These are phyloP conservation scores for Beroe forskalii DNA, from an alignment of 37 sponge, comb jelly and placozoan species.

Conservation along the genomic window DNA sequence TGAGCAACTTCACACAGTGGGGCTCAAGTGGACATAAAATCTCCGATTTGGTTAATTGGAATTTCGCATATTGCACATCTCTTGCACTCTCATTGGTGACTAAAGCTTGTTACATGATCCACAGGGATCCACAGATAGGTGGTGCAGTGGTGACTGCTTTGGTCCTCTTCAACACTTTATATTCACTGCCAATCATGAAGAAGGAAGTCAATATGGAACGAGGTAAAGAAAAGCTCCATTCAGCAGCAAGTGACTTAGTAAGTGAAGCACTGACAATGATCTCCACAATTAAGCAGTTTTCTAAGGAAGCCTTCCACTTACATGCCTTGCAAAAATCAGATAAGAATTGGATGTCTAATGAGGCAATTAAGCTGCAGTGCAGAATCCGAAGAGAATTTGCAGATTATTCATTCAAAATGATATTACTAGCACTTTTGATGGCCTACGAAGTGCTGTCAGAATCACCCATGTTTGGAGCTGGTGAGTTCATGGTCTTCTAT, in stretches of 20 bases:
- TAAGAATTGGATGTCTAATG: neutral
- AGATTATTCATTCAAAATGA: neutral
- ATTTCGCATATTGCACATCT: neutral
- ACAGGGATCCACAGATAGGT: neutral
- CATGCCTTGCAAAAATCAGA: neutral
- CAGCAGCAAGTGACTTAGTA: neutral
- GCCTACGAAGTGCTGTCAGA: neutral
- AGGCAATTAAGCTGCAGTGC: neutral
- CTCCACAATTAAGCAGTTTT: neutral
- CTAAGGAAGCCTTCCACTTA: neutral
- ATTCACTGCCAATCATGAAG: neutral
- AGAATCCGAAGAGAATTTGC: neutral
- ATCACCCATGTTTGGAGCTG: neutral
- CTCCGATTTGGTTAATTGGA: neutral
- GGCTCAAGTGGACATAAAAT: neutral
- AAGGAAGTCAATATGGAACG: neutral
- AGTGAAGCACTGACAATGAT: neutral
- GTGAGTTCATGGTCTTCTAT: neutral
- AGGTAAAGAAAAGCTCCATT: neutral
- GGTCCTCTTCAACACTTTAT: neutral
- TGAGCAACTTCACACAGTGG: no score
- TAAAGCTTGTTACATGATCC: neutral
- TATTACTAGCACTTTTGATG: neutral
- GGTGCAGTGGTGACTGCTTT: neutral
- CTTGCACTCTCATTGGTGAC: neutral